Percentiles rank a stretch among this genome's conserved stretches.
Evolutionary conservation across 2,888 invertebrate genomes (phyloP).

Genomic region (Leucoptera coffeella): DNA sequence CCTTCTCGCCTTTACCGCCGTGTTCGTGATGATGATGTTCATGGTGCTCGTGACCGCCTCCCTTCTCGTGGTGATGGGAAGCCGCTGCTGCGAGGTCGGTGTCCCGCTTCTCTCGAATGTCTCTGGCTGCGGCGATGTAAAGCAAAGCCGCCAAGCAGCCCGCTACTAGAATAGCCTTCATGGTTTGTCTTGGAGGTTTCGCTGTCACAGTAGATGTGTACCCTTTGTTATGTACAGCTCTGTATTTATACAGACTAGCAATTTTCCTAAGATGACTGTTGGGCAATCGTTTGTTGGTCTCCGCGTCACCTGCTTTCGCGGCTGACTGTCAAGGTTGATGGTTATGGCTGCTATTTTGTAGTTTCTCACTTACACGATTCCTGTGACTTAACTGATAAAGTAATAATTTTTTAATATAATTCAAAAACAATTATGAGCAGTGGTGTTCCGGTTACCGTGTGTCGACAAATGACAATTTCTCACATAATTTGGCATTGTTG

Average conservation of each 20-base stretch:
- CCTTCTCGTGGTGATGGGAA: slow-evolving; percentile 29
- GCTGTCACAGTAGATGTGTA: slow-evolving; percentile 11
- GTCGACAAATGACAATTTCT: too few species aligned
- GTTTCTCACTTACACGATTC: too few species aligned
- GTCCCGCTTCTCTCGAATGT: slow-evolving; percentile 30
- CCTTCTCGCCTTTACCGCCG: slow-evolving; percentile 64
- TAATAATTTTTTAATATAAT: too few species aligned
- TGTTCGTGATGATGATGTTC: slow-evolving; percentile 57
- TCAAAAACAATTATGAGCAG: too few species aligned
- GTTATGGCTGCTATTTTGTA: neutral
- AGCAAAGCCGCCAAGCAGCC: slow-evolving; percentile 26
- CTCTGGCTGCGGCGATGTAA: slow-evolving; percentile 32
- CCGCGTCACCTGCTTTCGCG: slow-evolving; percentile 18
- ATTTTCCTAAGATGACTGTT: slow-evolving; percentile 26
- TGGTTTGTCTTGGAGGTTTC: slow-evolving; percentile 13
- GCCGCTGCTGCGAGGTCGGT: slow-evolving; percentile 51
- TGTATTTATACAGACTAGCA: slow-evolving; percentile 35
- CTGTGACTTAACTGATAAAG: too few species aligned
- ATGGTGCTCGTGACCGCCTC: slow-evolving; percentile 60
- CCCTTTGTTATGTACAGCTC: slow-evolving; percentile 19
- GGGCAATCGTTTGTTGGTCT: slow-evolving; percentile 24
- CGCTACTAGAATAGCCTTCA: slow-evolving; percentile 25
- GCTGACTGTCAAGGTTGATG: slow-evolving; percentile 21
- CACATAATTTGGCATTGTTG: too few species aligned
- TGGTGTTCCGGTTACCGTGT: too few species aligned